Percentiles rank a stretch among this genome's conserved stretches.
phyloP scores from a whole-genome alignment of 2,113 vertebrate species.

The Vidua macroura region DNA sequence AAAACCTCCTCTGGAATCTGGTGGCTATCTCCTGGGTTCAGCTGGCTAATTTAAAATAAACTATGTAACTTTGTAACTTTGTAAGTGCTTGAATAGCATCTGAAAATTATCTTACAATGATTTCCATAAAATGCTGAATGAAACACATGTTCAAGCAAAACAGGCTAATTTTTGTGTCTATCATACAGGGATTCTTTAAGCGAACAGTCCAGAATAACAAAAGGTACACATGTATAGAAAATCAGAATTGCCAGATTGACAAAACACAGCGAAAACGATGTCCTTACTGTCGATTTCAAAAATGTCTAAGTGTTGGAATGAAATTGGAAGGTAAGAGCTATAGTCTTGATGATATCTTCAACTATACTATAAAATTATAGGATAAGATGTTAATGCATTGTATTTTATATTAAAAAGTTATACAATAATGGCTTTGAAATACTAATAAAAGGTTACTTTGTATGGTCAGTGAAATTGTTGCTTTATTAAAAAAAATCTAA shows the following conservation, averaged over 20 bases:
- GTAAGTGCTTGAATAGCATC: background rate
- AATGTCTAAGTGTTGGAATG: conserved; percentile 98
- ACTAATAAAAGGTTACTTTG: background rate
- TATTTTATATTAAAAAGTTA: background rate
- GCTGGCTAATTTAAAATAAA: conserved; percentile 31
- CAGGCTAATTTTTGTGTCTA: conserved; percentile 56
- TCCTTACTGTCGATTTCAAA: conserved; percentile 98
- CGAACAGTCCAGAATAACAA: conserved; percentile 99
- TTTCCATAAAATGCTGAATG: conserved; percentile 39
- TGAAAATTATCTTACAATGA: background rate
- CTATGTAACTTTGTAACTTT: conserved; percentile 11
- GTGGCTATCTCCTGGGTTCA: background rate
- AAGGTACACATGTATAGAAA: conserved; percentile 99
- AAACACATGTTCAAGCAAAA: background rate
- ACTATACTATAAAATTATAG: background rate
- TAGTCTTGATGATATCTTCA: background rate
- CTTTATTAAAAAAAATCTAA: background rate
- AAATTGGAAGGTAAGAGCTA: conserved; percentile 92
- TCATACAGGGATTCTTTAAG: conserved; percentile 97
- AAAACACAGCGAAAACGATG: conserved; percentile 98
- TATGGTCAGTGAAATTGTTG: background rate
- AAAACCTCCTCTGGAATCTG: background rate
- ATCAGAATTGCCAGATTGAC: conserved; percentile 99
- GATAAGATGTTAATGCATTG: background rate
- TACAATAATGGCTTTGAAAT: background rate